Conservation (phyloP, 2,888 invertebrate species). For the Scrobipalpa atriplicella region DNA sequence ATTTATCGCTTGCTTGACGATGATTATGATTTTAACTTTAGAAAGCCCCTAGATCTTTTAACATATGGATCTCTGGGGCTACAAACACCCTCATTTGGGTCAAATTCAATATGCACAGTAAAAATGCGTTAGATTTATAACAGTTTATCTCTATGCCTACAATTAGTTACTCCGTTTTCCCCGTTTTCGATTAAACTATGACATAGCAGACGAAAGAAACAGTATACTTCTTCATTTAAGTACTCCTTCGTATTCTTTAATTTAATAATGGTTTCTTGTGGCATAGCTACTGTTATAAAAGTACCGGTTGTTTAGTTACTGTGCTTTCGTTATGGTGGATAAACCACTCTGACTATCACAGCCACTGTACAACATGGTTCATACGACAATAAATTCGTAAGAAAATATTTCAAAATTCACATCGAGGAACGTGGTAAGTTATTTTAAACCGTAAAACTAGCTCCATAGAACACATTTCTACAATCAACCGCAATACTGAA, state of each 20-base stretch:
- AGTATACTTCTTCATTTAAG: no score
- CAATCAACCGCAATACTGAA: constrained; percentile 61
- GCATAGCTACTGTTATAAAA: constrained; percentile 12
- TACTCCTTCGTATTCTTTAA: no score
- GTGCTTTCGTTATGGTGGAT: constrained; percentile 35
- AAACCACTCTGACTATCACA: constrained; percentile 59
- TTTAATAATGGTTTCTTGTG: no score
- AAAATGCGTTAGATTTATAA: constrained; percentile 13
- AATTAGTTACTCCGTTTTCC: neutral
- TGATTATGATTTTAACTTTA: constrained; percentile 32
- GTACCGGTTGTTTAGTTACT: neutral
- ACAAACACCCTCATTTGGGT: constrained; percentile 38
- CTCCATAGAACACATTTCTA: constrained; percentile 41
- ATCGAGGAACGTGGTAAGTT: constrained; percentile 40
- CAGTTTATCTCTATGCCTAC: constrained; percentile 2
- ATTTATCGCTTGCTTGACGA: constrained; percentile 18
- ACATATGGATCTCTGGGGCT: constrained; percentile 61
- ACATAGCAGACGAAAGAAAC: neutral
- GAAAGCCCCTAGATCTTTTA: constrained; percentile 54
- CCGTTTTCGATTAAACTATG: neutral
- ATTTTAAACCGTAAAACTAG: constrained; percentile 27
- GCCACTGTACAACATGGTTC: constrained; percentile 65
- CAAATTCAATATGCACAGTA: constrained; percentile 30
- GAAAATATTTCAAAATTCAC: constrained; percentile 29
- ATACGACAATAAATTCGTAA: constrained; percentile 32